phyloP scores from a whole-genome alignment of 2,113 vertebrate genomes.

The Argyrosomus japonicus region DNA sequence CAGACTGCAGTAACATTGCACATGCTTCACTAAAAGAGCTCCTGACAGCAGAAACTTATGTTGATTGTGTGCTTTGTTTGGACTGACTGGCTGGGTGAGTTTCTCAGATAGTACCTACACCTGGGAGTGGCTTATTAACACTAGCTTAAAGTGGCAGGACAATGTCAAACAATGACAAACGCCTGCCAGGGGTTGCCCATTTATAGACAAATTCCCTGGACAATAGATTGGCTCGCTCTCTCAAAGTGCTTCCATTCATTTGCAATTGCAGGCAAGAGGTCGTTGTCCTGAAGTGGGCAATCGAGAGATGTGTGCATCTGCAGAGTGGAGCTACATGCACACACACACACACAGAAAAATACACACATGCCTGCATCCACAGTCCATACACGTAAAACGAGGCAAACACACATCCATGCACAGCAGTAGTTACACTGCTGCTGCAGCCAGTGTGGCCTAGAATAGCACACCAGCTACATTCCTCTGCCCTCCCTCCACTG shows the following conservation, averaged over 20 bases:
- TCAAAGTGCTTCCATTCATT: slow-evolving; percentile 70
- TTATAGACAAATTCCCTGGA: slow-evolving; percentile 66
- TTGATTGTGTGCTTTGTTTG: slow-evolving; percentile 71
- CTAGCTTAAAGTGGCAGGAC: slow-evolving; percentile 63
- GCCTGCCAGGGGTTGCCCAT: slow-evolving; percentile 56
- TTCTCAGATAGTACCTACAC: slow-evolving; percentile 59
- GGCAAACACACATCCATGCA: slow-evolving; percentile 22
- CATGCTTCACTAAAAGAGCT: slow-evolving; percentile 25
- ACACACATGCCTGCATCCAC: slow-evolving; percentile 6
- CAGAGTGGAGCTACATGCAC: slow-evolving; percentile 22
- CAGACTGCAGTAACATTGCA: slow-evolving; percentile 31
- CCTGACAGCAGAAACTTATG: slow-evolving; percentile 51
- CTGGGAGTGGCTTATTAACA: slow-evolving; percentile 76
- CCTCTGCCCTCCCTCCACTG: slow-evolving; percentile 72
- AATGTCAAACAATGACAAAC: slow-evolving; percentile 79
- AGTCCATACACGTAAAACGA: slow-evolving; percentile 34
- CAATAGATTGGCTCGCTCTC: slow-evolving; percentile 59
- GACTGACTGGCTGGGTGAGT: slow-evolving; percentile 64
- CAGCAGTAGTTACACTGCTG: slow-evolving; percentile 59
- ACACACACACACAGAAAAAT: slow-evolving; percentile 4
- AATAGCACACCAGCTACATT: slow-evolving; percentile 81
- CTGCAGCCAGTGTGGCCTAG: slow-evolving; percentile 76
- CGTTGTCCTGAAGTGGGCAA: slow-evolving; percentile 69
- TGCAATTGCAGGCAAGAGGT: slow-evolving; percentile 66
- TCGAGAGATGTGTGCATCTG: slow-evolving; percentile 66